Conservation (phyloP, 1,140 invertebrate species). For the Conopomorpha cramerella region DNA sequence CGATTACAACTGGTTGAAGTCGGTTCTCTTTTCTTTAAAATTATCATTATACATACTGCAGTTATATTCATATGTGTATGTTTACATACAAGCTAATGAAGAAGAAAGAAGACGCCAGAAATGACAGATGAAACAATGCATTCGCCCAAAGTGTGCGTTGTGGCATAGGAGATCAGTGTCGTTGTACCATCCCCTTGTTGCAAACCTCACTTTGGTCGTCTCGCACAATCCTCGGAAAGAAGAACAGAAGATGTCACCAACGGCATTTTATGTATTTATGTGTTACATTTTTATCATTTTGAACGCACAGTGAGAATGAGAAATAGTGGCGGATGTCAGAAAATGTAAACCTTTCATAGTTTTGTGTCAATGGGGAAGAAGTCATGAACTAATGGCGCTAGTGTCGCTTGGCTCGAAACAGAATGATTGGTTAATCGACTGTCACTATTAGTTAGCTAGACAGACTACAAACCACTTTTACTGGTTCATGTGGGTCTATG, state of each 20-base stretch:
- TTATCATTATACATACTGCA: not conserved
- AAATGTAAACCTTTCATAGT: not conserved
- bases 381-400: too few species aligned
- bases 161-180: slow-evolving; percentile 65
- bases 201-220: slow-evolving; percentile 67
- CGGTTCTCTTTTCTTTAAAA: too few species aligned
- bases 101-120: slow-evolving; percentile 4
- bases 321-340: too few species aligned
- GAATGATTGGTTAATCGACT: too few species aligned
- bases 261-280: too few species aligned
- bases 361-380: too few species aligned
- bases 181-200: slow-evolving; percentile 66
- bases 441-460: too few species aligned
- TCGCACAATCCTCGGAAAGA: slow-evolving; percentile 15
- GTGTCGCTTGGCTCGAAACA: too few species aligned
- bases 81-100: not conserved
- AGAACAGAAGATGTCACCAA: not conserved
- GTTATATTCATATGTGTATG: not conserved
- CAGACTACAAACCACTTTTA: too few species aligned
- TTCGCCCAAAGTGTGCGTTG: slow-evolving; percentile 64
- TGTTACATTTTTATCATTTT: slow-evolving; percentile 2
- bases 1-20: too few species aligned
- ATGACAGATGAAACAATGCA: slow-evolving; percentile 12
- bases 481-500: too few species aligned
- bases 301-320: too few species aligned